Base-by-base conservation (phyloP, 2,797 vertebrate genomes). In the Clarias pachynema region DNA sequence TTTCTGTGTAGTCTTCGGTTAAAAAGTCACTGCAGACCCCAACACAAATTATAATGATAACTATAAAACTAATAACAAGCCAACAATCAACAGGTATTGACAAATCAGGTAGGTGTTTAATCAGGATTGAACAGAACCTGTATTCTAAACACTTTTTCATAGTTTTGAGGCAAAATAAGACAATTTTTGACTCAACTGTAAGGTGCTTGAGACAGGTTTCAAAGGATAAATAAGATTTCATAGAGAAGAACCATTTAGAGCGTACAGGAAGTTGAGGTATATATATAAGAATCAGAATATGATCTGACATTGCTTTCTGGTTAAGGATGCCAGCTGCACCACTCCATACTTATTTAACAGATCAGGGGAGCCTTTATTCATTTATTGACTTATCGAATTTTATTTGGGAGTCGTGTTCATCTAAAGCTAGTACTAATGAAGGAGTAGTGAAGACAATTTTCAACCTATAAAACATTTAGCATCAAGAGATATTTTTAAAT, bases 1-100 rank as follows among this genome's bases (percentile, higher is more conserved):
- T 95, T 86, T 96, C 95, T 0, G 90, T 93, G 90, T 96, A 96
- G 83, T 93, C 91, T 81, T 87, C 83, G 62, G 91, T 85, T 77
- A 96, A 83, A 70, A 96, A 87, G 72, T 90, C 92, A 62, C 95
- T 96, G 69, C 81, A 72, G 57, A 66, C 14, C 29, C 69, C 34
- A 80, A 82, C 34, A 79, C 4, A 83, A 53, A 60, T 49, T n/a
- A 62, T 10, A 79, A 26, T 9, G 2, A 26, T 9, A 29, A 20
- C 18, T n/a, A 49, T n/a, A 14, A 44, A 5, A 20, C 18, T 20
- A 22, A 63, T 26, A 69, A 69, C 8, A 22, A 69, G 24, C 24
- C 22, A 8, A 9, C 7, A 60, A 60, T 60, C 59, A 8, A 60
- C 5, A 60, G 59, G 59, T 60, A 60, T 60, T 20, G 20, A 60